phyloP scores from a whole-genome alignment of 1,140 invertebrate genomes.

The Saccostrea glomerata region DNA sequence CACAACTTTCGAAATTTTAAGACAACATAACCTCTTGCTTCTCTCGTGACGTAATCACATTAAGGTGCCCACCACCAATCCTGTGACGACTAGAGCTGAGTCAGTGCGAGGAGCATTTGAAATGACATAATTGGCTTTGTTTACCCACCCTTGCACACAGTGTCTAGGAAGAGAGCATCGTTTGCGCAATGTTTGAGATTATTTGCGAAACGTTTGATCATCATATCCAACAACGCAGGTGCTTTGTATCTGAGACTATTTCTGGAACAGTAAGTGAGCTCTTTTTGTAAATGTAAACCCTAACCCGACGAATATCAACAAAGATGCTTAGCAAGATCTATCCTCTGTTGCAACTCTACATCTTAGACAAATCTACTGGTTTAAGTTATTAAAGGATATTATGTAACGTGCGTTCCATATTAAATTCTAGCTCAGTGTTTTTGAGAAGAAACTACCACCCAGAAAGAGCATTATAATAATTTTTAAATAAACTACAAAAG shows the following conservation, averaged over 20 bases:
- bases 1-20: background rate
- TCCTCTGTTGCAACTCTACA: background rate
- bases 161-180: background rate
- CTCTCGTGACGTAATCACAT: background rate
- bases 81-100: background rate
- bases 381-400: conserved; percentile 2
- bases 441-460: no score
- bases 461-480: no score
- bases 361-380: background rate
- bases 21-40: background rate
- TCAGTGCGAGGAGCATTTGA: conserved; percentile 1
- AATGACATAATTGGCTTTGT: conserved; percentile 34
- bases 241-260: background rate
- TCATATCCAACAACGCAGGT: background rate
- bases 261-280: background rate
- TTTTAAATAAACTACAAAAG: no score
- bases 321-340: conserved; percentile 14
- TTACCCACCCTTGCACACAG: background rate
- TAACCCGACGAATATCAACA: conserved; percentile 18
- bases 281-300: conserved; percentile 30
- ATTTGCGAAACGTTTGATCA: conserved; percentile 20
- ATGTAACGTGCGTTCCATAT: background rate
- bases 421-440: no score
- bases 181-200: conserved; percentile 16
- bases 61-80: conserved; percentile 14